phyloP scores from a whole-genome alignment of 1,140 invertebrate genomes.

The Drosophila repletoides region DNA sequence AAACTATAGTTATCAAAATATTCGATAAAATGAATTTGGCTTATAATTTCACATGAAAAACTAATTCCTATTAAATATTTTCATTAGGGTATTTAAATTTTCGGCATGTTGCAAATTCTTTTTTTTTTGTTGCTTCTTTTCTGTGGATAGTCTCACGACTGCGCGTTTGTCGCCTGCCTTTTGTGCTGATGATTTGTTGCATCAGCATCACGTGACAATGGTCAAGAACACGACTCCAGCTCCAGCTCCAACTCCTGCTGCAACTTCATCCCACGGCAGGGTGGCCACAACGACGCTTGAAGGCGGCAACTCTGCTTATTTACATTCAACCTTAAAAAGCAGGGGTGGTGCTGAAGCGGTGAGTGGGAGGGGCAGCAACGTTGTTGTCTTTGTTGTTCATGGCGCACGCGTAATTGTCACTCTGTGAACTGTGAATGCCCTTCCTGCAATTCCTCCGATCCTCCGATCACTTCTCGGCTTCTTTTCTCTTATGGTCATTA shows the following conservation, averaged over 20 bases:
- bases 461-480: neutral
- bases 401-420: conserved; percentile 77
- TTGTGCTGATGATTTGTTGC: conserved; percentile 80
- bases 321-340: conserved; percentile 16
- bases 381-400: conserved; percentile 43
- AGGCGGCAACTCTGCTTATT: conserved; percentile 13
- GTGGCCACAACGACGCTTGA: too few relatives aligned
- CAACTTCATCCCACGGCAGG: too few relatives aligned
- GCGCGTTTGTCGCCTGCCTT: conserved; percentile 69
- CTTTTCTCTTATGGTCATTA: conserved; percentile 42
- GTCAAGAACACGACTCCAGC: conserved; percentile 77
- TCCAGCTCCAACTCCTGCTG: too few relatives aligned
- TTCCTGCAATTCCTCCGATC: neutral
- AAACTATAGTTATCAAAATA: too few relatives aligned
- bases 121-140: neutral
- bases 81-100: too few relatives aligned
- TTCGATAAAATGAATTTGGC: too few relatives aligned
- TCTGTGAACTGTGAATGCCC: conserved; percentile 54
- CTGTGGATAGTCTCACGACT: conserved; percentile 53
- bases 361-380: neutral
- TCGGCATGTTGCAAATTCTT: too few relatives aligned
- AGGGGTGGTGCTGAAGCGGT: conserved; percentile 4
- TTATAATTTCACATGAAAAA: too few relatives aligned
- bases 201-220: conserved; percentile 79
- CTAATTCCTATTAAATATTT: too few relatives aligned